phyloP scores from a whole-genome alignment of 2,888 invertebrate genomes.

The Drosophila melanosoma region DNA sequence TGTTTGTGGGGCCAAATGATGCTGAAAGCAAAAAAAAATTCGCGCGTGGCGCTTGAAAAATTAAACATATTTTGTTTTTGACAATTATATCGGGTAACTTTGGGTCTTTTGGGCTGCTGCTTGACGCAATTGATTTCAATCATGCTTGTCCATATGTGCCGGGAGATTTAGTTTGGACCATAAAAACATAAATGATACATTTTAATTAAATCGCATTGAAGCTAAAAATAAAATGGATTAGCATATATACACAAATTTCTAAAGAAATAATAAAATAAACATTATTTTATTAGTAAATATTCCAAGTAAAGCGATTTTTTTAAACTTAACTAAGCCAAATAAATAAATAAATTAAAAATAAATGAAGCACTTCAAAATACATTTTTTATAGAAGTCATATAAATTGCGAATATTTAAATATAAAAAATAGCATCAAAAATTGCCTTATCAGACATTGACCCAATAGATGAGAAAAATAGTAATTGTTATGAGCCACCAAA shows the following conservation, averaged over 20 bases:
- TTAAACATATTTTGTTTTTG: slow-evolving; percentile 18
- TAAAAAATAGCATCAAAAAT: slow-evolving; percentile 13
- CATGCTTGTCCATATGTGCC: slow-evolving; percentile 39
- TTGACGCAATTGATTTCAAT: slow-evolving; percentile 57
- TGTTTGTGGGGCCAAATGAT: slow-evolving; percentile 12
- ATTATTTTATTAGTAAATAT: neutral
- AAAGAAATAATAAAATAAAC: neutral
- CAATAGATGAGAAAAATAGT: slow-evolving; percentile 41
- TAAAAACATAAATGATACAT: slow-evolving; percentile 22
- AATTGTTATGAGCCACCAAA: slow-evolving; percentile 42
- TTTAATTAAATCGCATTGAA: neutral
- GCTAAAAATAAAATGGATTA: slow-evolving; percentile 39
- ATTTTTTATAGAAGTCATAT: slow-evolving; percentile 2
- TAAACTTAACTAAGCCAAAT: neutral
- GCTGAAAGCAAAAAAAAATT: slow-evolving; percentile 35
- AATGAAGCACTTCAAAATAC: neutral
- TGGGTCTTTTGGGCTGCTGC: slow-evolving; percentile 7
- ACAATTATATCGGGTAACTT: slow-evolving; percentile 24
- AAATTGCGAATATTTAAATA: slow-evolving; percentile 21
- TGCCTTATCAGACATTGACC: slow-evolving; percentile 65
- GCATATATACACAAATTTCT: neutral
- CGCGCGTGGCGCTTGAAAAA: slow-evolving; percentile 51
- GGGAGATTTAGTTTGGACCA: slow-evolving; percentile 5
- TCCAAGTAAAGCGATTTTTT: neutral
- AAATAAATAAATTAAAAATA: neutral